Percentiles rank a stretch among this genome's conserved stretches.
phyloP scores from a whole-genome alignment of 2,888 invertebrate species.

The Chydorus sphaericus region DNA sequence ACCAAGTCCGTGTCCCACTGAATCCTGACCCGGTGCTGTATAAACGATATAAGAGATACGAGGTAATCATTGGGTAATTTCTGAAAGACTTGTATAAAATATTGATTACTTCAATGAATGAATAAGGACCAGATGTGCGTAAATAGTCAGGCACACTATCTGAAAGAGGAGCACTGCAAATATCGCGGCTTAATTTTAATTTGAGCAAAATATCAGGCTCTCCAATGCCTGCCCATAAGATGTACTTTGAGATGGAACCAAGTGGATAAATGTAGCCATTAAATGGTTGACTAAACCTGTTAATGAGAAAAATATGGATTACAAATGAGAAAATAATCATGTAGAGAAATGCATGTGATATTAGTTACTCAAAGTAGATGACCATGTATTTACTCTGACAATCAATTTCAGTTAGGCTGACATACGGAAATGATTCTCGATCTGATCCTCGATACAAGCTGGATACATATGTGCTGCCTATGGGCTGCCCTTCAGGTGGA shows the following conservation, averaged over 20 bases:
- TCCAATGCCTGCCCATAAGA: slow-evolving; percentile 18
- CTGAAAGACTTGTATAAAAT: not conserved
- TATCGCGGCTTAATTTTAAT: slow-evolving; percentile 18
- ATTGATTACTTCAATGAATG: slow-evolving; percentile 17
- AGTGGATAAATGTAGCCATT: slow-evolving; percentile 19
- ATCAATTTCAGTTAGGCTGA: slow-evolving; percentile 16
- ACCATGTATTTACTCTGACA: slow-evolving; percentile 19
- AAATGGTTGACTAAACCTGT: slow-evolving; percentile 19
- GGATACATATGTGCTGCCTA: too few relatives aligned
- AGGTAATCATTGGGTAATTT: not conserved
- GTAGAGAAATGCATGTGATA: not conserved
- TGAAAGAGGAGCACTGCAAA: slow-evolving; percentile 18
- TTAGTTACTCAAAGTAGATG: slow-evolving; percentile 17
- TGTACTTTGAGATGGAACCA: slow-evolving; percentile 17
- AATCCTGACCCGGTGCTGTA: slow-evolving; percentile 20
- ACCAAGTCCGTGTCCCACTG: slow-evolving; percentile 20
- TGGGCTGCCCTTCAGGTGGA: too few relatives aligned
- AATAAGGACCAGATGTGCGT: slow-evolving; percentile 15
- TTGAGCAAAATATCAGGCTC: slow-evolving; percentile 13
- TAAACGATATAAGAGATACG: not conserved
- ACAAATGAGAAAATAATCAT: too few relatives aligned
- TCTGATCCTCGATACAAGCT: too few relatives aligned
- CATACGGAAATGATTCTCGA: too few relatives aligned
- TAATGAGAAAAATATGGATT: not conserved
- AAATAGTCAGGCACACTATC: slow-evolving; percentile 4